Base-by-base conservation (phyloP, 1,140 invertebrate species). In the Apolygus lucorum region DNA sequence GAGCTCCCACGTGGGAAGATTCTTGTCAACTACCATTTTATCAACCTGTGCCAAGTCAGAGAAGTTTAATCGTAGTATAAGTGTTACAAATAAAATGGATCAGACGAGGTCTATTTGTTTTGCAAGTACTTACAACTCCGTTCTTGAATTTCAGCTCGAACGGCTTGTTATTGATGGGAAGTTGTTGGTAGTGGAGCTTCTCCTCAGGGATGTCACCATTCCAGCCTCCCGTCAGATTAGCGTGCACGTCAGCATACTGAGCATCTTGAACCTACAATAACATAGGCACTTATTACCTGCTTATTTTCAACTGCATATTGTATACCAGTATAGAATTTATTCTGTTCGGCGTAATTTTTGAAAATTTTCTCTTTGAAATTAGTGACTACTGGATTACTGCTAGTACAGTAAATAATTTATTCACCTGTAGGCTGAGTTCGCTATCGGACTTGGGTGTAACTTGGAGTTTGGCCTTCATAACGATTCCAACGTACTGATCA, bases 141-240 rank as follows among this genome's bases (percentile, higher is more conserved):
- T 84, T 81, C 29, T 83, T 78, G 52, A 86, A 69, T n/a, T 77
- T 76, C 54, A 89, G 82, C 75, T 85, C 78, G 76, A 90, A 89
- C 0, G 85, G 79, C 65, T 84, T 80, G 4, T 81, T 78, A 11
- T 81, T 78, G 21, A 84, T 72, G 8, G 79, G 77, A 11, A 85
- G 77, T 0, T 79, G 75, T 69, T 82, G 73, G 74, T 82, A 85
- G 28, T 81, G 78, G 1, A 87, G 75, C 52, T 82, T 72, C 1
- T 77, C 68, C 0, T 83, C 79, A 1, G 78, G 76, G 21, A 83
- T 77, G 2, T 80, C 52, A 1, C 76, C 69, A 1, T 77, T 76
- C 79, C 82, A 82, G 1, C 83, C 81, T 1, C 78, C 73, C 0
- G 78, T 73, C 1, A 88, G 76, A 1, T 81, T 72, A 14, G 80